Evolutionary conservation across 1,140 invertebrate species (phyloP), one percentile per base, ranked within the genome.

Genomic region (Dinoponera quadriceps): DNA sequence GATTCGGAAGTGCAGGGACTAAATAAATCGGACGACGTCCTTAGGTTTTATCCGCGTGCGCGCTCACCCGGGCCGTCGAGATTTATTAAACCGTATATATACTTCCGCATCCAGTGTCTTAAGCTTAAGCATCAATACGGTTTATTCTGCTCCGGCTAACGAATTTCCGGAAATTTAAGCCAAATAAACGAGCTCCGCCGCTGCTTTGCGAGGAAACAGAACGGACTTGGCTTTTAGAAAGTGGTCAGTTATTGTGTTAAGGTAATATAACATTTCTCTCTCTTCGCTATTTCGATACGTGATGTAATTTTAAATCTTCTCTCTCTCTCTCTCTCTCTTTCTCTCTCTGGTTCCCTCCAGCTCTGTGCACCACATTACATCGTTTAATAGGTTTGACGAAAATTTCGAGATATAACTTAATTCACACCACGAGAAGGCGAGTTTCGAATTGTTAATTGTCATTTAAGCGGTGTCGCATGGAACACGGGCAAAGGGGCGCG

Each of bases 1-100:
- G 75, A 80, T 80, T 83, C 72, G n/a, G 59, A 66, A 85, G 77
- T 49, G 33, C 57, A 51, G 75, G 63, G 57, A 77, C 57, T 59
- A 55, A 84, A 84, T 87, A 88, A 87, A 88, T 87, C 85, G 82
- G 74, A 87, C 75, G 51, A 68, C 75, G 71, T 77, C 82, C 73
- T 87, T 82, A 78, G 82, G 82, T 82, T 85, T 88, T 85, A 80
- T 88, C 87, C 87, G 13, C 18, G 66, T 9, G 38, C 11, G 4
- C 38, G 4, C 2, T 5, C 29, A n/a, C 29, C 29, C 49, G 72
- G 75, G 33, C 86, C 80, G 72, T 71, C 60, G 78, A 88, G 86
- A 88, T 88, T 88, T 88, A 88, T 88, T 85, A 87, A 88, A 85
- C 75, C 66, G 33, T 54, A 82, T 85, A 82, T 85, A 82, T 71